A percentile compares a stretch with the other conserved stretches of the same genome.
Evolutionary conservation across 1,140 invertebrate genomes (phyloP).

Genomic region (Bombus sylvicola): DNA sequence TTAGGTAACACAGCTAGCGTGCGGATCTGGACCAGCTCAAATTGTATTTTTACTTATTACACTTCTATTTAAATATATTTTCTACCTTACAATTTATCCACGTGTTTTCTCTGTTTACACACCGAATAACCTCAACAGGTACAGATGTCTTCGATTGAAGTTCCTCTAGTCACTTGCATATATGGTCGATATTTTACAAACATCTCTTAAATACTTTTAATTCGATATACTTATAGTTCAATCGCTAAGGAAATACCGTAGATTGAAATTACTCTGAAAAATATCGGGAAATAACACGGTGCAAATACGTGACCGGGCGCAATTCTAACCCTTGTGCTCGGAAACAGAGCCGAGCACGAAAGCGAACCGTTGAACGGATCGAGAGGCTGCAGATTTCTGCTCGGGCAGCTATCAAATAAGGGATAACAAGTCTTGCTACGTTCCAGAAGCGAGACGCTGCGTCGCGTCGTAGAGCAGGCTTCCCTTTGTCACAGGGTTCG

Average conservation of each 20-base stretch:
- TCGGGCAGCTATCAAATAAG: slow-evolving; percentile 40
- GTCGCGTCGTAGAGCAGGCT: background rate
- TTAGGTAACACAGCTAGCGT: too few species aligned
- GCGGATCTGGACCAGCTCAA: too few species aligned
- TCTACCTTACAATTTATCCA: too few species aligned
- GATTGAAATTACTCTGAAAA: background rate
- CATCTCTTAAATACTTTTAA: background rate
- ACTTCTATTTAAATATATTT: too few species aligned
- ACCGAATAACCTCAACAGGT: too few species aligned
- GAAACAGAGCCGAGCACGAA: background rate
- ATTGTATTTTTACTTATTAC: too few species aligned
- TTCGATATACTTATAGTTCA: background rate
- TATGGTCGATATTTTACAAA: background rate
- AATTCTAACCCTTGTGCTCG: slow-evolving; percentile 5
- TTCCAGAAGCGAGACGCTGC: background rate
- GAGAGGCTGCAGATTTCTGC: slow-evolving; percentile 35
- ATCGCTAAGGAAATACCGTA: background rate
- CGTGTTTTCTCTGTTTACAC: too few species aligned
- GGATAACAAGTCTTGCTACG: slow-evolving; percentile 23
- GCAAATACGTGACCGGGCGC: background rate
- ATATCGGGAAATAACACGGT: background rate
- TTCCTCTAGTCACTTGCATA: background rate
- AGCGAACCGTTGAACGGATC: slow-evolving; percentile 9
- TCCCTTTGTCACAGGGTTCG: slow-evolving; percentile 30
- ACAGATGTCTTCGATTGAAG: background rate